These are phyloP conservation scores for Callionymus lyra DNA, from an alignment of 2,113 vertebrate species.

Conservation along the genomic window DNA sequence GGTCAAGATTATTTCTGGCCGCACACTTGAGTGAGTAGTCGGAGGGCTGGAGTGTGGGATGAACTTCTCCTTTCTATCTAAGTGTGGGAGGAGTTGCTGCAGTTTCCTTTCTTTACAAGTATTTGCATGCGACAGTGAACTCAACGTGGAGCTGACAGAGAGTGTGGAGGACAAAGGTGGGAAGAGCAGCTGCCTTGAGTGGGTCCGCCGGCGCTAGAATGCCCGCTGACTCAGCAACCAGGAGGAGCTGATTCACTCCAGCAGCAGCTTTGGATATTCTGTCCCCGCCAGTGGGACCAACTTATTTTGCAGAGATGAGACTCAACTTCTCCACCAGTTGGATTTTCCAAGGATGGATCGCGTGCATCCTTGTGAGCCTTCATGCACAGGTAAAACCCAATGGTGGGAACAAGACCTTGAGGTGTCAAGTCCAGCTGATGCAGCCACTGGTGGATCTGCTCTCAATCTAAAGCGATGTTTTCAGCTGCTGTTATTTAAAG, in stretches of 20 bases:
- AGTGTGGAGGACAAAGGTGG: conserved; percentile 15
- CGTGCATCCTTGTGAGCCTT: conserved; percentile 42
- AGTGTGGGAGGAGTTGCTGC: conserved; percentile 45
- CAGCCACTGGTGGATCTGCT: background rate
- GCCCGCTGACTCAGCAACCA: conserved; percentile 21
- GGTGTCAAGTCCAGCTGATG: background rate
- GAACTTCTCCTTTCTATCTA: conserved; percentile 6
- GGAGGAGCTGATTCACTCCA: conserved; percentile 20
- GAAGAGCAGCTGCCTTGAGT: conserved; percentile 15
- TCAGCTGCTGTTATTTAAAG: background rate
- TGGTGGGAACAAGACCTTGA: too few relatives aligned
- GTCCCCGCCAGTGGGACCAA: background rate
- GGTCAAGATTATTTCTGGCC: background rate
- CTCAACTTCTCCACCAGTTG: conserved; percentile 50
- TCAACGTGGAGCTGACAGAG: conserved; percentile 40
- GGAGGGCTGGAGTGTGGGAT: background rate
- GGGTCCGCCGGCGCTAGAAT: conserved; percentile 42
- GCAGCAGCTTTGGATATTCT: conserved; percentile 7
- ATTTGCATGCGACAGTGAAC: conserved; percentile 25
- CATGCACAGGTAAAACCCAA: conserved; percentile 60
- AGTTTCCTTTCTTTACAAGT: conserved; percentile 34
- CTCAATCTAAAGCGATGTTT: too few relatives aligned
- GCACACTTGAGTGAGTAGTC: background rate
- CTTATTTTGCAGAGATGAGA: conserved; percentile 48
- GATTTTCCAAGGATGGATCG: conserved; percentile 69